These are phyloP conservation scores for Catonia carolina DNA, from an alignment of 2,888 invertebrate species.

Conservation along the genomic window DNA sequence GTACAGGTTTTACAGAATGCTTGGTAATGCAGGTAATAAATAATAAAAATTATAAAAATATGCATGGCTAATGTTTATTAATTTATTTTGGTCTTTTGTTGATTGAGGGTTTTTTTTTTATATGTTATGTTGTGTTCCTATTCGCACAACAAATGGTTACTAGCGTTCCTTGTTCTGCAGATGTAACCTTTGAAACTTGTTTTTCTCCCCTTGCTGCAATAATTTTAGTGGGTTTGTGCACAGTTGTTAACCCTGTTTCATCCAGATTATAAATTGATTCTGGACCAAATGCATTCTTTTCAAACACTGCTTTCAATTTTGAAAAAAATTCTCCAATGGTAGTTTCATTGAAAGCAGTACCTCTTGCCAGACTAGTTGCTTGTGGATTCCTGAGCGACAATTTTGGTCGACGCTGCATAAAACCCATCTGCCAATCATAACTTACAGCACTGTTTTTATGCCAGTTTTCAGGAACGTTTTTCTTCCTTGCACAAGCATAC, in stretches of 20 bases:
- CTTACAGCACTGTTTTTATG: background rate
- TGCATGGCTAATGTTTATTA: too few species aligned
- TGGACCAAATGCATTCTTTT: slow-evolving; percentile 33
- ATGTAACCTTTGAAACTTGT: slow-evolving; percentile 37
- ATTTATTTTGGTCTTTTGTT: too few species aligned
- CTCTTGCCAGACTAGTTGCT: slow-evolving; percentile 6
- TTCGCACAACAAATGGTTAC: slow-evolving; percentile 32
- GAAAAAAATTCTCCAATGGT: slow-evolving; percentile 19
- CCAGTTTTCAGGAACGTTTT: slow-evolving; percentile 1
- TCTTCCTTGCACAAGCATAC: background rate
- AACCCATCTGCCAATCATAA: slow-evolving; percentile 7
- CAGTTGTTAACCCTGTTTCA: slow-evolving; percentile 39
- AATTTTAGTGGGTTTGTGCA: slow-evolving; percentile 35
- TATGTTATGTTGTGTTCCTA: too few species aligned
- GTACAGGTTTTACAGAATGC: slow-evolving; percentile 5
- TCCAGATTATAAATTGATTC: slow-evolving; percentile 39
- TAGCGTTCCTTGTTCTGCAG: slow-evolving; percentile 38
- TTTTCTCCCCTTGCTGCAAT: slow-evolving; percentile 37
- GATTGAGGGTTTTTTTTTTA: too few species aligned
- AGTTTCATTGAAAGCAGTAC: slow-evolving; percentile 2
- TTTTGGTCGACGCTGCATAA: background rate
- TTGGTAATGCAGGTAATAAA: background rate
- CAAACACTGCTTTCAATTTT: slow-evolving; percentile 14
- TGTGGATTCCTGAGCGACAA: slow-evolving; percentile 1
- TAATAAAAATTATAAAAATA: too few species aligned